These are phyloP conservation scores for Osmoderma eremita DNA, from an alignment of 2,888 invertebrate genomes.

Conservation along the genomic window DNA sequence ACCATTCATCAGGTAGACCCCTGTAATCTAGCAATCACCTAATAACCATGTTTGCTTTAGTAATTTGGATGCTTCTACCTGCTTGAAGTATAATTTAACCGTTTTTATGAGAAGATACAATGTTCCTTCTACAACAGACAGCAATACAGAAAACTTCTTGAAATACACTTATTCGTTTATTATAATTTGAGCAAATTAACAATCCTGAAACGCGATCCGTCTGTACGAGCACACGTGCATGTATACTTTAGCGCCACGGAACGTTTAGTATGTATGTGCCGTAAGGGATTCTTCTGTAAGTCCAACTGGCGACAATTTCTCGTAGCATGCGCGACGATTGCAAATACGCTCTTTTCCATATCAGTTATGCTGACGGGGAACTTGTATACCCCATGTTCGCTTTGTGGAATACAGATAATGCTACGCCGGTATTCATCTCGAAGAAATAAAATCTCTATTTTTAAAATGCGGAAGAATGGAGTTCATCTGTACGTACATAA, in stretches of 20 bases:
- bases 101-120: neutral
- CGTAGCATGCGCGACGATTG: slow-evolving; percentile 7
- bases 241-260: neutral
- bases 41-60: neutral
- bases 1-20: neutral
- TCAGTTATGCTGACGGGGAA: slow-evolving; percentile 25
- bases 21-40: neutral
- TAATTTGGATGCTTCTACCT: neutral
- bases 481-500: no score
- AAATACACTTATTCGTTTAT: no score
- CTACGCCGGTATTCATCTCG: neutral
- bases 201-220: no score
- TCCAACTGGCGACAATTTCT: neutral
- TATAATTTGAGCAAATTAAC: no score
- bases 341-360: slow-evolving; percentile 4
- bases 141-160: no score
- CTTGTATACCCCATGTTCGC: slow-evolving; percentile 14
- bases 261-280: slow-evolving; percentile 3
- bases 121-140: no score
- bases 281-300: slow-evolving; percentile 16
- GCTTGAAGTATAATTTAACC: neutral
- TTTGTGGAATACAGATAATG: slow-evolving; percentile 17
- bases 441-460: slow-evolving; percentile 9
- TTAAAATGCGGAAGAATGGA: slow-evolving; percentile 9
- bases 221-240: no score